phyloP scores from a whole-genome alignment of 2,888 invertebrate genomes.

The Trachelus troglodyta region DNA sequence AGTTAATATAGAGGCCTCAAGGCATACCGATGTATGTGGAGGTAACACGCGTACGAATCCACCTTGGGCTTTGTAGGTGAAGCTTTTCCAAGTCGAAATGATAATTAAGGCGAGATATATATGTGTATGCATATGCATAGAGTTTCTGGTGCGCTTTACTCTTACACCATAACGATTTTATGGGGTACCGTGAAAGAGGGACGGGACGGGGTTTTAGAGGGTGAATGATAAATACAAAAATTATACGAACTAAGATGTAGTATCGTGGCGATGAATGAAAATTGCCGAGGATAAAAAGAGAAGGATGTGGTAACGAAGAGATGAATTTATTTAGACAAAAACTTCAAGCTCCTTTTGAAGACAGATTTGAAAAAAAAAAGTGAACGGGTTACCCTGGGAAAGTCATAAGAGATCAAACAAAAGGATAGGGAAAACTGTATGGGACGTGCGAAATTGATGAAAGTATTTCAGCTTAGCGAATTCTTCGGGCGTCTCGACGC shows the following conservation, averaged over 20 bases:
- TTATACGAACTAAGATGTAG: not conserved
- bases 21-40: conserved; percentile 18
- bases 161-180: not conserved
- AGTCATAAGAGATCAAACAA: not conserved
- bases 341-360: not conserved
- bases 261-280: not conserved
- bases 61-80: not conserved
- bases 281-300: not conserved
- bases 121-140: not conserved
- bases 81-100: not conserved
- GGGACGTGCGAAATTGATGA: conserved; percentile 57
- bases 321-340: not conserved
- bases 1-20: conserved; percentile 23
- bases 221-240: not conserved
- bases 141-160: not conserved
- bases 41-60: not conserved
- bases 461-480: conserved; percentile 41
- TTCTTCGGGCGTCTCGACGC: conserved; percentile 40
- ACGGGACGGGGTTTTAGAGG: not conserved
- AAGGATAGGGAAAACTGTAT: not conserved
- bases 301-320: not conserved
- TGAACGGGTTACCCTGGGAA: not conserved
- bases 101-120: not conserved
- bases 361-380: not conserved
- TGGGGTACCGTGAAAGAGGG: not conserved